Evolutionary conservation across 2,113 vertebrate species (phyloP), one percentile per base, ranked within the genome.

Genomic region (Cyprinus carpio): DNA sequence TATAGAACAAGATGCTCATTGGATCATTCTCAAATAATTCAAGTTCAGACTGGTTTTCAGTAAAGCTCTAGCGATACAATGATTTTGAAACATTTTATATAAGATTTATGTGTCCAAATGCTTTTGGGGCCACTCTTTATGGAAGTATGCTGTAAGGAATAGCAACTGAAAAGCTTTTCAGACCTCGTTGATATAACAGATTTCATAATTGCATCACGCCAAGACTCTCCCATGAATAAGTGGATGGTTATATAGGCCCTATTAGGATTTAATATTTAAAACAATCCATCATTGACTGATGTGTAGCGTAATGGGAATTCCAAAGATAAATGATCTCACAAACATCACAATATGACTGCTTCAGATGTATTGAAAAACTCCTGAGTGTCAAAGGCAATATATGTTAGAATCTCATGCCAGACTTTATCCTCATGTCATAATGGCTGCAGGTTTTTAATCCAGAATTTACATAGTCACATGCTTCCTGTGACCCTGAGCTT

Each of bases 391-490:
- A 25, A 83, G 81, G 78, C 81, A 85, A 84, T 58, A 23, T 58
- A 58, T 23, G 56, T 10, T 60, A 23, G 23, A 60, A 15, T 64
- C 67, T 87, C 77, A 88, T 72, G 88, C 58, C 74, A n/a, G 85
- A 86, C 88, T 81, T n/a, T 77, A 64, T 78, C 72, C 49, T 65
- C 25, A 75, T 81, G 85, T 89, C 79, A 87, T 60, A 23, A 6
- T 87, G 51, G 56, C 75, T 49, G 54, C 31, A 75, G 27, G 56
- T 76, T 85, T 88, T 77, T 91, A 92, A 92, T 92, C 90, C 91
- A 90, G 90, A 89, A 88, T 91, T 90, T 82, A 78, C 88, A 85
- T 71, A 83, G 23, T 64, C 85, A 65, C 51, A 40, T 75, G 31
- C 58, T 60, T 75, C 64, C 79, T 60, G 65, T 80, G 84, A 51